These are phyloP conservation scores for Chrysemys picta DNA, from an alignment of 2,113 vertebrate genomes.

Conservation along the genomic window DNA sequence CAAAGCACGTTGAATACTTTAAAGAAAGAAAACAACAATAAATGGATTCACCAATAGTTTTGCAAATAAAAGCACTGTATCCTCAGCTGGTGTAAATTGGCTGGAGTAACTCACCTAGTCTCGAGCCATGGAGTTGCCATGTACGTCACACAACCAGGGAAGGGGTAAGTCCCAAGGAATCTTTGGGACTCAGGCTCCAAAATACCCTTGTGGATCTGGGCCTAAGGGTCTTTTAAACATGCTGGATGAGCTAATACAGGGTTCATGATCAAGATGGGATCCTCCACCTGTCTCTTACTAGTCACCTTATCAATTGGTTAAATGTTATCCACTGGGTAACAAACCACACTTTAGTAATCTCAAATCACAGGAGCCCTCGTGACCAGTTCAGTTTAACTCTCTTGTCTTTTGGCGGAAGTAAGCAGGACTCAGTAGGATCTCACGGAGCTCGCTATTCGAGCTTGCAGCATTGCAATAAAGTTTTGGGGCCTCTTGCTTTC, in stretches of 20 bases:
- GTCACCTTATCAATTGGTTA: not conserved
- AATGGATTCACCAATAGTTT: not conserved
- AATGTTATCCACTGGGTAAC: not conserved
- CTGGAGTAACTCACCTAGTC: fast-evolving
- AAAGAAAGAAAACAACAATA: not conserved
- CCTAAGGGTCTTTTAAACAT: not conserved
- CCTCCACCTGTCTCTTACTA: too few relatives aligned
- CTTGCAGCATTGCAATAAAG: too few relatives aligned
- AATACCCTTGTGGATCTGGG: too few relatives aligned
- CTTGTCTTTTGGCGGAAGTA: not conserved
- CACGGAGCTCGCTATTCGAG: too few relatives aligned
- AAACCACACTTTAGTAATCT: not conserved
- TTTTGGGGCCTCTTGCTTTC: not conserved
- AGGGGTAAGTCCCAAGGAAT: too few relatives aligned
- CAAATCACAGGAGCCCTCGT: not conserved
- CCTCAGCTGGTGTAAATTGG: fast-evolving
- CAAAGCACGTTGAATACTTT: not conserved
- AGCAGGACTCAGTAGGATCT: not conserved
- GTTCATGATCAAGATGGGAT: too few relatives aligned
- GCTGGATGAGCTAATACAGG: not conserved
- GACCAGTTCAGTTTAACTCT: not conserved
- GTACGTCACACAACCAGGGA: too few relatives aligned
- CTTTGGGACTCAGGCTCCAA: too few relatives aligned
- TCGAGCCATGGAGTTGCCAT: not conserved
- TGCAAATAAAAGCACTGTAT: not conserved